phyloP scores from a whole-genome alignment of 1,140 invertebrate genomes.

The Zaprionus africanus region DNA sequence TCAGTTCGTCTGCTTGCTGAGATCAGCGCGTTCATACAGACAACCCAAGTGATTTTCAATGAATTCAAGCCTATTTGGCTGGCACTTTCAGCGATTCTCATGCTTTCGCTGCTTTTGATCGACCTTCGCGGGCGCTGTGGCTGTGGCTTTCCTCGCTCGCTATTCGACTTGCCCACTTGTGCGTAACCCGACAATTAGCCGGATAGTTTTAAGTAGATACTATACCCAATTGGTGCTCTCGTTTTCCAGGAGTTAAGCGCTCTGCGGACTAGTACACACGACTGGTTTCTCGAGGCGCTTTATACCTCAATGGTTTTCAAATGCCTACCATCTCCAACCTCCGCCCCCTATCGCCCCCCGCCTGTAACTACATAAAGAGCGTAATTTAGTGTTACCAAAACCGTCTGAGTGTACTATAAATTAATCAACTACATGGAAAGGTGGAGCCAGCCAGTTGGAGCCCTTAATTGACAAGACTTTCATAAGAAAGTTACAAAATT shows the following conservation, averaged over 20 bases:
- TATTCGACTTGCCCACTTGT: conserved; percentile 40
- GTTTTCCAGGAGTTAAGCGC: conserved; percentile 22
- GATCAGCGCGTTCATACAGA: no score
- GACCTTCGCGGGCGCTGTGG: conserved; percentile 18
- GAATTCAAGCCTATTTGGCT: not conserved
- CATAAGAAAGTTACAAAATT: conserved; percentile 53
- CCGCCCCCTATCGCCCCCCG: not conserved
- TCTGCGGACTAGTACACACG: conserved; percentile 36
- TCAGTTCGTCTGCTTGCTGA: not conserved
- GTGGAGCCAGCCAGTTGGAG: not conserved
- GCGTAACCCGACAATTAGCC: conserved; percentile 37
- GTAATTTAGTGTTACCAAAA: conserved; percentile 15
- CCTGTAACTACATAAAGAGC: not conserved
- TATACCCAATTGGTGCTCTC: conserved; percentile 36
- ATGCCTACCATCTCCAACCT: not conserved
- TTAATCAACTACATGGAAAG: conserved; percentile 15
- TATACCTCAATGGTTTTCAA: conserved; percentile 35
- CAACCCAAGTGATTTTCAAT: no score
- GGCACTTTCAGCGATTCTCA: not conserved
- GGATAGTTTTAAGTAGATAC: conserved; percentile 15
- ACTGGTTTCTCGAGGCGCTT: conserved; percentile 32
- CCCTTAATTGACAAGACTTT: conserved; percentile 50
- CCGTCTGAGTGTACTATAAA: conserved; percentile 12
- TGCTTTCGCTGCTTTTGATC: conserved; percentile 4
- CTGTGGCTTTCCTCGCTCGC: conserved; percentile 20